Percentiles rank a stretch among this genome's conserved stretches.
Conservation (phyloP, 2,888 invertebrate species). For the Galerucella pusilla region DNA sequence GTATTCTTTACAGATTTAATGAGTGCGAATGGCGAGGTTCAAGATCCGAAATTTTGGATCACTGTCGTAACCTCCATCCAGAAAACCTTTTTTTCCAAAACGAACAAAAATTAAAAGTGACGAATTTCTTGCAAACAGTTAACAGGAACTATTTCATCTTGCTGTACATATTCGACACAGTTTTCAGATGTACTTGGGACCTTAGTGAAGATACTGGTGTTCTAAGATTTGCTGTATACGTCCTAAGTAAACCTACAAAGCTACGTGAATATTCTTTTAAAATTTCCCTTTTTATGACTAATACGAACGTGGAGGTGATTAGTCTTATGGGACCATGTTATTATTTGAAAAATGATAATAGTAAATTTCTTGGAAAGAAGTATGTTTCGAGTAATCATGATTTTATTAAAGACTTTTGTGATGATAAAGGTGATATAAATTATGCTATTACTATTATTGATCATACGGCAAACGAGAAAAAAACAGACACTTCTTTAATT, state of each 20-base stretch:
- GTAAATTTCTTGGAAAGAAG: conserved; percentile 29
- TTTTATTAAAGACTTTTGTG: conserved; percentile 34
- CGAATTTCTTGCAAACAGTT: conserved; percentile 30
- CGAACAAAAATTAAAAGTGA: conserved; percentile 44
- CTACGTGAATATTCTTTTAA: conserved; percentile 25
- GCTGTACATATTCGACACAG: conserved; percentile 43
- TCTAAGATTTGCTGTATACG: conserved; percentile 50
- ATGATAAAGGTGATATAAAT: conserved; percentile 33
- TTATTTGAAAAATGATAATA: conserved; percentile 28
- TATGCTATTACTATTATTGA: conserved; percentile 30
- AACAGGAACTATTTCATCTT: conserved; percentile 39
- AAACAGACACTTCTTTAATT: too few species aligned
- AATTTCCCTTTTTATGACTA: conserved; percentile 23
- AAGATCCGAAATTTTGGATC: conserved; percentile 39
- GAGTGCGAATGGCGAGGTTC: conserved; percentile 48
- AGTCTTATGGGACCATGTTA: conserved; percentile 26
- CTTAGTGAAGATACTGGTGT: conserved; percentile 45
- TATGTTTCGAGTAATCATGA: conserved; percentile 31
- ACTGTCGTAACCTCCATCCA: conserved; percentile 47
- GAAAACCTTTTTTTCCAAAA: conserved; percentile 43
- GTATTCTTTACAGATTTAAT: conserved; percentile 15
- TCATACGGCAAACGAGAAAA: neutral
- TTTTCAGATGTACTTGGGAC: conserved; percentile 51
- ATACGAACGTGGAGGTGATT: conserved; percentile 22
- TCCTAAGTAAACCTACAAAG: conserved; percentile 24